Conservation (phyloP, 2,113 vertebrate genomes). For the cattle (Bos taurus) region DNA sequence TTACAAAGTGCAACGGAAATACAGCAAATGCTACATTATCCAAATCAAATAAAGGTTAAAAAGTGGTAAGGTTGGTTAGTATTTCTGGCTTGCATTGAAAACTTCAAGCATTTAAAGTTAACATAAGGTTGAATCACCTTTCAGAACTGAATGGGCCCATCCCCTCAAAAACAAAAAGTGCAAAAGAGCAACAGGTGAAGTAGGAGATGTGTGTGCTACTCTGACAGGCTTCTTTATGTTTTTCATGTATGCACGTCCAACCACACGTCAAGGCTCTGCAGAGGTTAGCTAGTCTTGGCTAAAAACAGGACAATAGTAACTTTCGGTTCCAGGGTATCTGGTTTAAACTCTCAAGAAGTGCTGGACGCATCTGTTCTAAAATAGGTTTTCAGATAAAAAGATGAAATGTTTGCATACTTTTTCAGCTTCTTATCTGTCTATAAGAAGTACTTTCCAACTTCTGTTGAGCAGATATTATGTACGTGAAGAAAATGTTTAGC, state of each 20-base stretch:
- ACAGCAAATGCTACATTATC: neutral
- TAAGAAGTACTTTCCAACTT: neutral
- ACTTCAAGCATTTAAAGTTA: conserved; percentile 15
- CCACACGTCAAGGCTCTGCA: neutral
- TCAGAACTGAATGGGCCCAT: neutral
- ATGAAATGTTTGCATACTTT: neutral
- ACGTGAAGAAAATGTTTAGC: neutral
- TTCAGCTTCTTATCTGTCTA: neutral
- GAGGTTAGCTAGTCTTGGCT: neutral
- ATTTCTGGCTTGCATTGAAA: neutral
- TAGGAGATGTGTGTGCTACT: neutral
- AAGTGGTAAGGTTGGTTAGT: neutral
- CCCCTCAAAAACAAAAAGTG: neutral
- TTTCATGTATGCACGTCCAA: neutral
- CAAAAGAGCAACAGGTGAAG: neutral
- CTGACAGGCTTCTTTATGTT: neutral
- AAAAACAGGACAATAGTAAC: neutral
- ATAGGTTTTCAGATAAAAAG: neutral
- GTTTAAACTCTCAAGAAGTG: neutral
- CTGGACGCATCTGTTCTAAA: neutral
- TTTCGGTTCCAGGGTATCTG: neutral
- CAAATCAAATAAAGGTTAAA: neutral
- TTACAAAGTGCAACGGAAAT: neutral
- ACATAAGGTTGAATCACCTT: neutral
- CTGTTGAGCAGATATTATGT: neutral